Conservation (phyloP, 2,888 invertebrate genomes). For the Chloroclystis v-ata region DNA sequence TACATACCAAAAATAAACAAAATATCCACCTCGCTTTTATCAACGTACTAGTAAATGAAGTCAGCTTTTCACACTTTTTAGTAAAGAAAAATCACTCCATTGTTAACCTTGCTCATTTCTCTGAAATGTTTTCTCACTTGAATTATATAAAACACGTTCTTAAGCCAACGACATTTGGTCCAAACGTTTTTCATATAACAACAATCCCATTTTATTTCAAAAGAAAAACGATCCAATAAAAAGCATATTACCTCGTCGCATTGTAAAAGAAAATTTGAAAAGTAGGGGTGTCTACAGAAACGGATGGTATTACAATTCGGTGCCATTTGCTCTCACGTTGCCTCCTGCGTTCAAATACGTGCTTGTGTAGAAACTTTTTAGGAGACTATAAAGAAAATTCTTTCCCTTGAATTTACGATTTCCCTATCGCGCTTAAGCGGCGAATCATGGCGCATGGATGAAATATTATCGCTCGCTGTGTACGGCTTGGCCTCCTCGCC, state of each 20-base stretch:
- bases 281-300: conserved; percentile 57
- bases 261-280: conserved; percentile 65
- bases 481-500: too few relatives aligned
- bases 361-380: conserved; percentile 63
- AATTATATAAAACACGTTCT: conserved; percentile 25
- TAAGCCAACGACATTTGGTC: conserved; percentile 26
- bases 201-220: conserved; percentile 56
- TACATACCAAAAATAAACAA: not conserved
- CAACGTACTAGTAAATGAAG: not conserved
- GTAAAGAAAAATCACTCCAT: not conserved
- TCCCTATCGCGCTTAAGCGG: conserved; percentile 70
- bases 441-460: conserved; percentile 66
- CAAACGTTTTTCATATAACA: conserved; percentile 44
- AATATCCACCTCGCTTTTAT: not conserved
- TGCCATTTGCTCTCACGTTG: conserved; percentile 58
- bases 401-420: conserved; percentile 68
- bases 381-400: conserved; percentile 69
- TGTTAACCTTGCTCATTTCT: not conserved
- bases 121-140: conserved; percentile 27
- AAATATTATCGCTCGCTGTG: conserved; percentile 61
- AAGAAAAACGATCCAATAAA: conserved; percentile 64
- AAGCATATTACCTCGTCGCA: conserved; percentile 62
- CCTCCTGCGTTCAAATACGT: conserved; percentile 56
- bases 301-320: conserved; percentile 63
- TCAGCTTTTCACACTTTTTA: not conserved